Evolutionary conservation across 2,888 invertebrate genomes (phyloP), one percentile per base, ranked within the genome.

Genomic region (Drymonia ruficornis): DNA sequence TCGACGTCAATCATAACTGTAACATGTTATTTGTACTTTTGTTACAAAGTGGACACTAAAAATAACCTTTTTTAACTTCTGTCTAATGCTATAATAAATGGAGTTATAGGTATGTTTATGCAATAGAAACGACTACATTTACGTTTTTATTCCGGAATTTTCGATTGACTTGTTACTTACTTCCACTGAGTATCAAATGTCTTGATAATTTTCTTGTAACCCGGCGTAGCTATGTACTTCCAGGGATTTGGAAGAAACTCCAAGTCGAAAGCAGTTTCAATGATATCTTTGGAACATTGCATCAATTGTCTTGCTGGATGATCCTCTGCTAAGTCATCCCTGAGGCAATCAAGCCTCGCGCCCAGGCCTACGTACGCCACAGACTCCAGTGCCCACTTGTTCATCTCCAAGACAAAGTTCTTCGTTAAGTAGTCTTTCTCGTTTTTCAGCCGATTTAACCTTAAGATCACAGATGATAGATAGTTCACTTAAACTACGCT

Each of bases 371-470:
- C 84, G 42, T 85, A 65, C 0, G 81, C 86, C 7, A 90, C 69
- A 0, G 93, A 94, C 83, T 96, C 96, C 50, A 96, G 77, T 1
- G 94, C 92, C 94, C 95, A 96, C 76, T 94, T 94, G 36, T 92
- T 92, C 18, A 95, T 77, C 81, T 95, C 94, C 16, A 87, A 78
- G 36, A 84, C 76, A 49, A 95, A 93, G 67, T 94, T 80, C 2
- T 78, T 57, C 48, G 81, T 61, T 5, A 89, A 74, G 65, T 88
- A 87, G 0, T 72, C 63, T 16, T 72, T 66, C 11, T 80, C 72
- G 46, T 85, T 73, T 61, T 81, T 80, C 9, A 86, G 55, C 49
- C 63, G 72, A 15, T 74, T 67, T 44, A 93, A 75, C 59, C 93
- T 93, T 61, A n/a, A n/a, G 23, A 23, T 23, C 23, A 28, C 28